Conservation (phyloP, 1,140 invertebrate genomes). For the Formica exsecta region DNA sequence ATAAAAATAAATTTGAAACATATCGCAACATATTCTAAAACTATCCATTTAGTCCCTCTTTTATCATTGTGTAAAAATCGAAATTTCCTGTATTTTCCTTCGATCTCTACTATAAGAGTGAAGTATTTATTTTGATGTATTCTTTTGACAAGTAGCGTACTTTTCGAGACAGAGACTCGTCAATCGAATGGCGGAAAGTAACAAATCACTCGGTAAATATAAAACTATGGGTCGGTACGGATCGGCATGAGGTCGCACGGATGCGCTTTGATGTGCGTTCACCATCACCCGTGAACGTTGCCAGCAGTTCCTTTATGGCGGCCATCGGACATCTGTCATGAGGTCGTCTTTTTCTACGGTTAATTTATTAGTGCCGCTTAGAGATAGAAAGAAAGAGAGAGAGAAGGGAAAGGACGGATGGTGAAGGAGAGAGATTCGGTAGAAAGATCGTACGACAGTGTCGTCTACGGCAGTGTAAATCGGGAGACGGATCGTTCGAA, state of each 20-base stretch:
- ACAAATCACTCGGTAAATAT: conserved; percentile 74
- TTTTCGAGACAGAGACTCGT: conserved; percentile 30
- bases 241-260: conserved; percentile 46
- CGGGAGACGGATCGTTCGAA: conserved; percentile 73
- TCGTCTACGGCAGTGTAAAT: conserved; percentile 68
- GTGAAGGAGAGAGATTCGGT: conserved; percentile 47
- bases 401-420: not conserved
- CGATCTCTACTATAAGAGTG: conserved; percentile 1
- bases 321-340: conserved; percentile 85
- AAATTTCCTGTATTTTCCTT: not conserved
- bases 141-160: conserved; percentile 19
- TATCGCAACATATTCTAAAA: no score
- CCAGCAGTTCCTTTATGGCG: conserved; percentile 76
- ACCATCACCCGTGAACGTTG: conserved; percentile 66
- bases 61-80: not conserved
- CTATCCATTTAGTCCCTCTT: not conserved
- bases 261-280: conserved; percentile 73
- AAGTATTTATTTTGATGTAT: conserved; percentile 60
- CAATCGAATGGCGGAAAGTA: conserved; percentile 52
- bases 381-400: conserved; percentile 56
- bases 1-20: no score
- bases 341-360: conserved; percentile 83
- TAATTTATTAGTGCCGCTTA: conserved; percentile 85
- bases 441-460: conserved; percentile 41
- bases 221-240: conserved; percentile 64